Base-by-base conservation (phyloP, 2,888 invertebrate species). In the Heliothis peltigera region DNA sequence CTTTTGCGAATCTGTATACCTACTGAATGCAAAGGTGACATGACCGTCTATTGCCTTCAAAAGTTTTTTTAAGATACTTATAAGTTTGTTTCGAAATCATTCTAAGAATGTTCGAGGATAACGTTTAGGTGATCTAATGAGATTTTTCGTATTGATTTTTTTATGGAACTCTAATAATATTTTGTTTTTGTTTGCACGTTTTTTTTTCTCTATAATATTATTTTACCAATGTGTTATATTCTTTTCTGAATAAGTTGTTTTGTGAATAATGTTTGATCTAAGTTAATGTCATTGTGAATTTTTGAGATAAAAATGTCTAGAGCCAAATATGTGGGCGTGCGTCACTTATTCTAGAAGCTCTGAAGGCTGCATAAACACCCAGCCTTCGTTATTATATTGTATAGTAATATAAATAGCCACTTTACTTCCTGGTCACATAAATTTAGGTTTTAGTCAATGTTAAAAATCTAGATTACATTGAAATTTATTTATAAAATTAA, bases 1-100 rank as follows among this genome's bases (percentile, higher is more conserved):
- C 74, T 70, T 75, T 78, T 75, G 78, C 67, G 63, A 75, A 69
- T 80, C 64, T 58, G 71, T 64, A 71, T 72, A 61, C n/a, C n/a
- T n/a, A n/a, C 55, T 39, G 39, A 61, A 60, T 70, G 58, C 51
- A 35, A 55, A 39, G 52, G 44, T 60, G 77, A 77, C 44, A 54
- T n/a, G 47, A 43, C 51, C 70, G 17, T 58, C 65, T 57, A 56
- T 71, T 55, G 21, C 47, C 57, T 51, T 56, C 25, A 25, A 0
- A 4, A 32, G 7, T 7, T 10, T 8, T 32, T 32, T 32, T 32
- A 35, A 17, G 8, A 39, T 39, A 39, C 10, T 25, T 39, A 17
- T 3, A 8, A n/a, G 1, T 15, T 39, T n/a, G 39, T 2, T 22
- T 35, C 2, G 5, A 28, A n/a, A 12, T 21, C 28, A 18, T 54